These are phyloP conservation scores for Psococerastis gibbosa DNA, from an alignment of 2,888 invertebrate genomes.

Conservation along the genomic window DNA sequence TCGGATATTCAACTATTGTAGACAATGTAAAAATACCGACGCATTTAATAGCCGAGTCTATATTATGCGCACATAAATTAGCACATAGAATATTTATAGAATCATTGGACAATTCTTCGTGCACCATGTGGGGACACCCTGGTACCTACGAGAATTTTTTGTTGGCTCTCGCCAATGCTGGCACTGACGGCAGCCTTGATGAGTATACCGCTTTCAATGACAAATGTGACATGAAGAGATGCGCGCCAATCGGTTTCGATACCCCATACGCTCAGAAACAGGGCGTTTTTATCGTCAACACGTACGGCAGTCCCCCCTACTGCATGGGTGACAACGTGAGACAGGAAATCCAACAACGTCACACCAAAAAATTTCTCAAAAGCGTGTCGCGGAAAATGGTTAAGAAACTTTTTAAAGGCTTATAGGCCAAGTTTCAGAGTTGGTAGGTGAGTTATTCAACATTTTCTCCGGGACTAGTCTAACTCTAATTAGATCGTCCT, in stretches of 20 bases:
- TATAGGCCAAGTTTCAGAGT: too few relatives aligned
- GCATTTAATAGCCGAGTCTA: constrained; percentile 24
- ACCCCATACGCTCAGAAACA: constrained; percentile 19
- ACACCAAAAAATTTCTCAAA: too few relatives aligned
- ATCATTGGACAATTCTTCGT: constrained; percentile 31
- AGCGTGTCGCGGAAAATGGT: too few relatives aligned
- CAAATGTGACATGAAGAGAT: constrained; percentile 17
- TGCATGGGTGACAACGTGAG: too few relatives aligned
- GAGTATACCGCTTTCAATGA: background rate
- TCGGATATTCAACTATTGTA: constrained; percentile 17
- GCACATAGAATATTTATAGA: constrained; percentile 38
- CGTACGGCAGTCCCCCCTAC: constrained; percentile 21
- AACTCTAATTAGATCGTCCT: too few relatives aligned
- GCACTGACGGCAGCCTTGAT: background rate
- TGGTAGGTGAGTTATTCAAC: too few relatives aligned
- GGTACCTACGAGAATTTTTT: background rate
- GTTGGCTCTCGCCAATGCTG: constrained; percentile 11
- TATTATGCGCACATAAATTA: constrained; percentile 41
- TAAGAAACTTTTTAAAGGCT: too few relatives aligned
- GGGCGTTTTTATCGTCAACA: constrained; percentile 22
- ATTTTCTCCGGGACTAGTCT: too few relatives aligned
- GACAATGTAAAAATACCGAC: constrained; percentile 21
- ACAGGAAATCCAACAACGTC: too few relatives aligned
- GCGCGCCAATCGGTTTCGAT: constrained; percentile 21
- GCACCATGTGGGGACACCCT: constrained; percentile 32